These are phyloP conservation scores for Phacellophora camtschatica DNA, from an alignment of 30 jellyfish, hydroid and myxozoan species.

Conservation along the genomic window DNA sequence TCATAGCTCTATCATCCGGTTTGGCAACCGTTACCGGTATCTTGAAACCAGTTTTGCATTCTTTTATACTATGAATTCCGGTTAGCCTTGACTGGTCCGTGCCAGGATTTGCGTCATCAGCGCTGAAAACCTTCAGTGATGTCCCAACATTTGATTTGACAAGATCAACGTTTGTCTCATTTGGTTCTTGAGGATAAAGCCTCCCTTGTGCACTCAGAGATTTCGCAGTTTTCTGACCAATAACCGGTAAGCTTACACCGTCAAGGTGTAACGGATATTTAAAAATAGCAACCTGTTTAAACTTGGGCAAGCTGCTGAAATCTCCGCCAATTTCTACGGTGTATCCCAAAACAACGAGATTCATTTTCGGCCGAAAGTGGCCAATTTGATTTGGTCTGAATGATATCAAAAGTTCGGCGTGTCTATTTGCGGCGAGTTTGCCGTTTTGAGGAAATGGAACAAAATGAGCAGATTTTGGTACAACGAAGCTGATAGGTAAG, in stretches of 20 bases:
- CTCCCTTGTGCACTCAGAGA: slow-evolving; percentile 69
- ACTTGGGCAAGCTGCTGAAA: slow-evolving; percentile 37
- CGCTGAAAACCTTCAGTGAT: slow-evolving; percentile 48
- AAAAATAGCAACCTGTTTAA: slow-evolving; percentile 47
- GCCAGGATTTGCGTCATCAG: slow-evolving; percentile 40
- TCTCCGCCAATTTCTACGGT: slow-evolving; percentile 44
- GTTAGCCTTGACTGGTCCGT: neutral
- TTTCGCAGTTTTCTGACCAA: slow-evolving; percentile 37
- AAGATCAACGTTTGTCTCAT: neutral
- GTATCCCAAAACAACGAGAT: slow-evolving; percentile 62
- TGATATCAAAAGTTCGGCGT: slow-evolving; percentile 61
- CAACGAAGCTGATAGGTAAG: slow-evolving; percentile 59
- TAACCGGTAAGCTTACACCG: slow-evolving; percentile 66
- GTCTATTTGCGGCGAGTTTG: slow-evolving; percentile 43
- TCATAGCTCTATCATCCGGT: slow-evolving; percentile 86
- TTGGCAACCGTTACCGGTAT: slow-evolving; percentile 45
- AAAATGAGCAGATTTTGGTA: slow-evolving; percentile 77
- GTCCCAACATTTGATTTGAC: slow-evolving; percentile 27
- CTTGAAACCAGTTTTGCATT: slow-evolving; percentile 14
- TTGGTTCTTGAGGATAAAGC: slow-evolving; percentile 31
- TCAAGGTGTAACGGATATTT: slow-evolving; percentile 40
- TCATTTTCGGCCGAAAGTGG: slow-evolving; percentile 47
- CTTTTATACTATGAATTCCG: slow-evolving; percentile 4
- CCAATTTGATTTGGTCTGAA: slow-evolving; percentile 90
- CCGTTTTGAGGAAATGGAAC: slow-evolving; percentile 69